Evolutionary conservation across 2,113 vertebrate genomes (phyloP), one percentile per base, ranked within the genome.

Genomic region (Paramisgurnus dabryanus): DNA sequence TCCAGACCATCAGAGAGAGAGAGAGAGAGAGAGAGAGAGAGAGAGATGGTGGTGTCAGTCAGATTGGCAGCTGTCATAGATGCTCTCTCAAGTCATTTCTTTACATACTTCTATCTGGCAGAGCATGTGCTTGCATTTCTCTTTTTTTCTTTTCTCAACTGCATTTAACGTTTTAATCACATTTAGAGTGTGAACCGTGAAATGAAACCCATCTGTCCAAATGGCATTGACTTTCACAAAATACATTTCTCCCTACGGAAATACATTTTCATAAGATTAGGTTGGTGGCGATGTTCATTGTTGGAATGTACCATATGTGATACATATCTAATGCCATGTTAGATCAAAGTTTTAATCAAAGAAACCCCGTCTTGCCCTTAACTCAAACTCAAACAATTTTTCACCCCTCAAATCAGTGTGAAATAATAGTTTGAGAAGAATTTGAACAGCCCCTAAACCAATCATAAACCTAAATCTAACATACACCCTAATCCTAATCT

Each of bases 111-210:
- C 27, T 34, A 34, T 34, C 27, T 34, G 27, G 27, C 27, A 34
- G 27, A 34, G 27, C 27, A 34, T 34, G 27, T 34, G 27, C 27
- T 34, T 34, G 27, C 27, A 34, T 1, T 34, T 3, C 87, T 86
- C 87, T 86, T 76, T 88, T 89, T 88, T 85, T 90, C 88, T 88
- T 85, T 90, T 87, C 85, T 90, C 88, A 85, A 87, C 88, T 84
- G 86, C 87, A 80, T 92, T 92, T 92, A 91, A 89, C 88, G 89
- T 92, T 91, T 92, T 93, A 94, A 93, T 93, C 91, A 90, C 90
- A 89, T 92, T 90, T 90, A 89, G 89, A 83, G 88, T 90, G 86
- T 91, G 90, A 89, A 94, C 89, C 91, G 87, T 94, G 92, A 93
- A 94, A 94, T 94, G 90, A 93, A 92, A 91, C 86, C 86, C 87